These are phyloP conservation scores for Cryptoprocta ferox DNA, from an alignment of 2,797 vertebrate species.

Conservation along the genomic window DNA sequence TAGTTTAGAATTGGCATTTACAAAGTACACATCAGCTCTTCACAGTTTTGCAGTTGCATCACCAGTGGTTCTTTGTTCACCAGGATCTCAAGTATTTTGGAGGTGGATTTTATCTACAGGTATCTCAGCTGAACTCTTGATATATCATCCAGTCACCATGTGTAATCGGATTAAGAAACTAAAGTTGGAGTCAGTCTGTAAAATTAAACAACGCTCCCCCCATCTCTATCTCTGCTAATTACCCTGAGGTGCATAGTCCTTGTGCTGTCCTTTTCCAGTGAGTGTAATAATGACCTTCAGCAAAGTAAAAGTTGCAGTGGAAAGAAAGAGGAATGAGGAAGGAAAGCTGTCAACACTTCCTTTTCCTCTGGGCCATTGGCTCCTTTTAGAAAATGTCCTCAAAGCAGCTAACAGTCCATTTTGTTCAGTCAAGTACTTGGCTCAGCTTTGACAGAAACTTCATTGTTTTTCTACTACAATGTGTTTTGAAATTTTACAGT, in stretches of 20 bases:
- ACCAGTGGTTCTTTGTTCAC: background rate
- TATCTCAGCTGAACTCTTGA: background rate
- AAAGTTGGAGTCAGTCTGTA: background rate
- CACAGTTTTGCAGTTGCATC: background rate
- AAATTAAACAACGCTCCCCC: background rate
- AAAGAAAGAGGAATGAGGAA: background rate
- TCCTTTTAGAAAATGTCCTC: background rate
- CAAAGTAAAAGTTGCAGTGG: background rate
- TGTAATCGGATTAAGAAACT: background rate
- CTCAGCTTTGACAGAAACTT: constrained; percentile 11
- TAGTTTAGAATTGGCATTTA: background rate
- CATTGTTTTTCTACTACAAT: background rate
- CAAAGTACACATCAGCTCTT: background rate
- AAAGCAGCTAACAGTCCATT: background rate
- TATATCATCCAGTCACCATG: background rate
- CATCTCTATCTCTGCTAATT: background rate
- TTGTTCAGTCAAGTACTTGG: background rate
- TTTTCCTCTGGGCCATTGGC: background rate
- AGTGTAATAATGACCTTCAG: background rate
- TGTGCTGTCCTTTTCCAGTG: background rate
- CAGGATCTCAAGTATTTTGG: background rate
- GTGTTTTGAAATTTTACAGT: background rate
- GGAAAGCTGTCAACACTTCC: background rate
- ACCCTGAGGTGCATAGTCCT: background rate
- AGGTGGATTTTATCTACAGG: background rate